Evolutionary conservation across 2,797 vertebrate genomes (phyloP).

Genomic region (Margarornis squamiger): DNA sequence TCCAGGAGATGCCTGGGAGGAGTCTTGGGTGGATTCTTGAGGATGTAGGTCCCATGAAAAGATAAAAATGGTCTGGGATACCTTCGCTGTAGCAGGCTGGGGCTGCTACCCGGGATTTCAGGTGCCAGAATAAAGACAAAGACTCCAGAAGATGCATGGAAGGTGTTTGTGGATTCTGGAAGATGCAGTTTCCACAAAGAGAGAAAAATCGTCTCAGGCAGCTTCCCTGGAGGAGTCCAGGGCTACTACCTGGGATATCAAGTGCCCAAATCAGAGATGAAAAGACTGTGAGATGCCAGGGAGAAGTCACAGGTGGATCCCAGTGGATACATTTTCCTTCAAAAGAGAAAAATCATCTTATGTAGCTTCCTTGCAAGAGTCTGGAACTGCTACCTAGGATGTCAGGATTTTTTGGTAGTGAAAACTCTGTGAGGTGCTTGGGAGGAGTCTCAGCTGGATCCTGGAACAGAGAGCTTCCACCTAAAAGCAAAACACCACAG

Average conservation of each 20-base stretch:
- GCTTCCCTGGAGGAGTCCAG: background rate
- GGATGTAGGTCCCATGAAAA: background rate
- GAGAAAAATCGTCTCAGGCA: background rate
- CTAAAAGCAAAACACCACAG: background rate
- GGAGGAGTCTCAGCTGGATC: background rate
- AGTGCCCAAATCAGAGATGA: background rate
- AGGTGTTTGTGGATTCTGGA: background rate
- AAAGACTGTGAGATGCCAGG: background rate
- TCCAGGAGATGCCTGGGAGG: background rate
- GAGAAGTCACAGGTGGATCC: background rate
- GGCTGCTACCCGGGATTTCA: background rate
- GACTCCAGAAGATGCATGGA: background rate
- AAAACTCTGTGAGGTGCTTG: background rate
- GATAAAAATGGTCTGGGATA: background rate
- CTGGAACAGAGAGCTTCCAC: background rate
- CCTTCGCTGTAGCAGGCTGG: background rate
- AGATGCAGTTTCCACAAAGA: background rate
- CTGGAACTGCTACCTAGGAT: background rate
- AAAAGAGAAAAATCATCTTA: background rate
- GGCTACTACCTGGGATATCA: background rate
- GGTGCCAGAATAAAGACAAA: background rate
- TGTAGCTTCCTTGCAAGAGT: background rate
- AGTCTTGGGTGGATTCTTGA: background rate
- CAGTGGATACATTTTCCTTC: background rate
- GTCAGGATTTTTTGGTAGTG: background rate